A percentile compares a stretch with the other conserved stretches of the same genome.
phyloP scores from a whole-genome alignment of 2,113 vertebrate species.

The Rafetus swinhoei region DNA sequence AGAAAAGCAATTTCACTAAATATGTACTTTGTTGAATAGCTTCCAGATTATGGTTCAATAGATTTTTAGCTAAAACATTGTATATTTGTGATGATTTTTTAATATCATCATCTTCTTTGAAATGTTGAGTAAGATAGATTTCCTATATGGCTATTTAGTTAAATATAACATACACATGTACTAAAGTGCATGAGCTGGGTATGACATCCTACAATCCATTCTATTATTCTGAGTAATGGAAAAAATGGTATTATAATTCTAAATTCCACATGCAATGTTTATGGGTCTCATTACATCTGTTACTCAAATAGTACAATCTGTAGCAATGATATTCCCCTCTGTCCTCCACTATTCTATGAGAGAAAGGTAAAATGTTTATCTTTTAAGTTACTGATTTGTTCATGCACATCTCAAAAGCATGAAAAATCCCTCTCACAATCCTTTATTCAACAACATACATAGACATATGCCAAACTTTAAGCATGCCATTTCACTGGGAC shows the following conservation, averaged over 20 bases:
- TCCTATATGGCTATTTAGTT: constrained; percentile 44
- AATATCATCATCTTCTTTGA: constrained; percentile 29
- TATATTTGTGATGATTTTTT: constrained; percentile 47
- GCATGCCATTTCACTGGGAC: not conserved
- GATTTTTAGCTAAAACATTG: constrained; percentile 50
- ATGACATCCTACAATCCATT: constrained; percentile 12
- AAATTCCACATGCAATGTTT: constrained; percentile 21
- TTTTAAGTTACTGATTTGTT: constrained; percentile 23
- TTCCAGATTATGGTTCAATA: constrained; percentile 40
- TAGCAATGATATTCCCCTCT: not conserved
- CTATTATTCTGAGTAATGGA: constrained; percentile 42
- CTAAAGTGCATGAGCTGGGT: constrained; percentile 1
- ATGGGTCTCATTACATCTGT: not conserved
- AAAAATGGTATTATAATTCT: constrained; percentile 24
- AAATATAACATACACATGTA: constrained; percentile 15
- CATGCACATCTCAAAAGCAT: not conserved
- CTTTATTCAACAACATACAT: not conserved
- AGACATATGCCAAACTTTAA: not conserved
- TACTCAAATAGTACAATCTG: constrained; percentile 26
- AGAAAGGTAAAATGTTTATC: not conserved
- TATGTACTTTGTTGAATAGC: constrained; percentile 40
- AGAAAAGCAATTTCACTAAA: constrained; percentile 51
- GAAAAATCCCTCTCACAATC: not conserved
- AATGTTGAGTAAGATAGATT: constrained; percentile 45
- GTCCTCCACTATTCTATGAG: not conserved